Percentiles rank a stretch among this genome's conserved stretches.
Conservation (phyloP, 2,113 vertebrate species). For the Cathartes aura region DNA sequence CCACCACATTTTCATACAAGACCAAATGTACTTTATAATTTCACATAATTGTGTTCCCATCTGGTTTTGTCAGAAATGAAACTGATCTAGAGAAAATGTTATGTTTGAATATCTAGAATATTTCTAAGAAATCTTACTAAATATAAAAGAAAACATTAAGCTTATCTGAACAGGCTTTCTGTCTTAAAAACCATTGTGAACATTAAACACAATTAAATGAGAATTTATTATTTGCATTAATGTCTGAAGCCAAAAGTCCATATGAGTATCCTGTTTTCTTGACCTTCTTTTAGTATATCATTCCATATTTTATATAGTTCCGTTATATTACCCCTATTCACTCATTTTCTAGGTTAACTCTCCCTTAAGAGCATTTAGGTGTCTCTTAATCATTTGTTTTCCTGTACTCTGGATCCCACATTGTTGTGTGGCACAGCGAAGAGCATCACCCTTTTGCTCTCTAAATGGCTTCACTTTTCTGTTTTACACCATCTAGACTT, state of each 20-base stretch:
- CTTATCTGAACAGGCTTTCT: background rate
- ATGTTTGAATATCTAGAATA: background rate
- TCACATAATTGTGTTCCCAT: background rate
- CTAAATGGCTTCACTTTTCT: background rate
- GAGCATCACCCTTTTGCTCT: background rate
- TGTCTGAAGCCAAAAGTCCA: background rate
- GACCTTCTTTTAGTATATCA: background rate
- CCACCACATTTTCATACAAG: background rate
- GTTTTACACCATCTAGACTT: background rate
- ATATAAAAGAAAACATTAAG: background rate
- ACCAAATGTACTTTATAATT: background rate
- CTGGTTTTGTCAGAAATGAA: background rate
- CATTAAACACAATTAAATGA: background rate
- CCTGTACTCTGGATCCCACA: background rate
- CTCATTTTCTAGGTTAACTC: background rate
- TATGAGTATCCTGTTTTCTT: background rate
- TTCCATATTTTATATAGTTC: background rate
- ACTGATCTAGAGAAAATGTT: background rate
- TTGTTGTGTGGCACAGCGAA: background rate
- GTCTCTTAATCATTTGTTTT: background rate
- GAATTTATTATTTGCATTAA: background rate
- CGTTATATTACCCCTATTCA: background rate
- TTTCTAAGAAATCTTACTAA: background rate
- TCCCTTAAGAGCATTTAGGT: background rate
- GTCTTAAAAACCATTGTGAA: background rate